Conservation (phyloP, 2,113 vertebrate species). For the mouse (Mus musculus) region DNA sequence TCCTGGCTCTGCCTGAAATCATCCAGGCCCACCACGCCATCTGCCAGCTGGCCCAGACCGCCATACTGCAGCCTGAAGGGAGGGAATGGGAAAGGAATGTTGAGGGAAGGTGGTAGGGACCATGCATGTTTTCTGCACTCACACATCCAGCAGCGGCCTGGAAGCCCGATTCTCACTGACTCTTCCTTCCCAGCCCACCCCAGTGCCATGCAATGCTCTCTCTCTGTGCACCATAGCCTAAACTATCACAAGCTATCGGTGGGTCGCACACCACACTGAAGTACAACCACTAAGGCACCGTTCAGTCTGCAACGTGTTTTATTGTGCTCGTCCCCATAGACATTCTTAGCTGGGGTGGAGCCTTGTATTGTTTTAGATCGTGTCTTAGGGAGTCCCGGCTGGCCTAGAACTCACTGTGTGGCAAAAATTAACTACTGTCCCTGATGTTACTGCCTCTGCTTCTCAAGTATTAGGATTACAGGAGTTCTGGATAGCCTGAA, state of each 20-base stretch:
- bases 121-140: background rate
- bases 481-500: background rate
- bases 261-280: background rate
- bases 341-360: background rate
- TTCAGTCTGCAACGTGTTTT: background rate
- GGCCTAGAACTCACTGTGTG: background rate
- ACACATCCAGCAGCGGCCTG: slow-evolving; percentile 7
- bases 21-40: slow-evolving; percentile 93
- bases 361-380: background rate
- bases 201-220: background rate
- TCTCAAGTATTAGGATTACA: background rate
- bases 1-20: slow-evolving; percentile 93
- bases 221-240: background rate
- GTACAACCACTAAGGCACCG: background rate
- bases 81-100: background rate
- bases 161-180: background rate
- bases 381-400: background rate
- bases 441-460: background rate
- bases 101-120: background rate
- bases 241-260: background rate
- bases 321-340: background rate
- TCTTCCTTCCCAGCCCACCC: background rate
- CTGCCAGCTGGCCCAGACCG: slow-evolving; percentile 94
- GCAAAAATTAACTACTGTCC: too few species aligned
- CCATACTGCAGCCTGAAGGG: slow-evolving; percentile 91